These are phyloP conservation scores for Ctenopoma multispine DNA, from an alignment of 2,797 vertebrate genomes.

Conservation along the genomic window DNA sequence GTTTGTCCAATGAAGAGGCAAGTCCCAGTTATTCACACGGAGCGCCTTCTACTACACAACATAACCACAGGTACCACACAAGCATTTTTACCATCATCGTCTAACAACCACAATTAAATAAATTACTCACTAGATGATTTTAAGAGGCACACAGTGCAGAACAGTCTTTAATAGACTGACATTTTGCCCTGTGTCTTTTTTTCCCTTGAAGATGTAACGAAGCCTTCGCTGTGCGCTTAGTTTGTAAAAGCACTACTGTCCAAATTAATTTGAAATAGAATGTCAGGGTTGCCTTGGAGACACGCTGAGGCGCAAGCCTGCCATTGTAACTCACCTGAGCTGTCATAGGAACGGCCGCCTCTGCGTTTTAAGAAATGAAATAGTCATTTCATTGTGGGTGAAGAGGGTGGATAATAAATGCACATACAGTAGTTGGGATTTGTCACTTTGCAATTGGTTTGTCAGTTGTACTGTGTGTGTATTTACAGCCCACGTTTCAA, in stretches of 20 bases:
- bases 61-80: background rate
- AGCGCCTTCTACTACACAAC: background rate
- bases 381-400: conserved; percentile 33
- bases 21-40: background rate
- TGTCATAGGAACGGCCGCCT: conserved; percentile 42
- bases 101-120: conserved; percentile 29
- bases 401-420: conserved; percentile 30
- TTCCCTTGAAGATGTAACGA: conserved; percentile 45
- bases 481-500: background rate
- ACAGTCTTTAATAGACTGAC: conserved; percentile 44
- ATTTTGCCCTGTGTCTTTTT: conserved; percentile 42
- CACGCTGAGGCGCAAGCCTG: conserved; percentile 35
- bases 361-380: conserved; percentile 51
- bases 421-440: conserved; percentile 34
- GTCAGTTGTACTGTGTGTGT: conserved; percentile 6
- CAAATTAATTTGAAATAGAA: conserved; percentile 73
- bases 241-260: conserved; percentile 63
- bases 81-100: conserved; percentile 24
- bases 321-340: conserved; percentile 60
- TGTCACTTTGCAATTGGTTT: conserved; percentile 49
- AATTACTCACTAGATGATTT: conserved; percentile 27
- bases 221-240: conserved; percentile 42
- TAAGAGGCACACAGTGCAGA: conserved; percentile 23
- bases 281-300: conserved; percentile 77
- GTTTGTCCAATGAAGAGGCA: background rate